A percentile compares a stretch with the other conserved stretches of the same genome.
phyloP scores from a whole-genome alignment of 2,888 invertebrate genomes.

The Alloscopus bannaensis region DNA sequence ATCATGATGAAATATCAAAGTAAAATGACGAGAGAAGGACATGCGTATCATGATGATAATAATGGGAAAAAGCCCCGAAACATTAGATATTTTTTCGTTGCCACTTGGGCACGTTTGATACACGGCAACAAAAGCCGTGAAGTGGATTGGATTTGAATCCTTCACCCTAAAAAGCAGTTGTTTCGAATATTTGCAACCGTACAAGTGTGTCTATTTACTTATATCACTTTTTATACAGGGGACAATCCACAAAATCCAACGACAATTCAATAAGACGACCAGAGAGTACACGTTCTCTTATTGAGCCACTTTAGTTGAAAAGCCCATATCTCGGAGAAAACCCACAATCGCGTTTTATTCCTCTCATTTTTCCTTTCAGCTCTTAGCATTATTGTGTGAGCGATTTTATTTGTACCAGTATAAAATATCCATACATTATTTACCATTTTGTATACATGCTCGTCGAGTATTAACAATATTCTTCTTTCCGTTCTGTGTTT shows the following conservation, averaged over 20 bases:
- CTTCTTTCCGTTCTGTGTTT: neutral
- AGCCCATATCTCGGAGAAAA: neutral
- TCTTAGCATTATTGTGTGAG: slow-evolving; percentile 6
- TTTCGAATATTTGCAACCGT: too few species aligned
- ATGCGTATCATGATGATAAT: neutral
- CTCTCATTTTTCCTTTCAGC: neutral
- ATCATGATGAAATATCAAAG: slow-evolving; percentile 23
- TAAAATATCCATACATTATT: too few species aligned
- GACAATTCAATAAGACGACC: neutral
- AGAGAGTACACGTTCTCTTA: neutral
- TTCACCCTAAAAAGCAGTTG: neutral
- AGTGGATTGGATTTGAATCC: slow-evolving; percentile 15
- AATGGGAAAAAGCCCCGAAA: neutral
- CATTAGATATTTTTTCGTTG: too few species aligned
- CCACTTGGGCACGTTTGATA: neutral
- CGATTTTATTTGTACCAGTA: neutral
- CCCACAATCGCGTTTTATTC: slow-evolving; percentile 1
- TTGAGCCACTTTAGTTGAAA: slow-evolving; percentile 18
- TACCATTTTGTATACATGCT: neutral
- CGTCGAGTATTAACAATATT: neutral
- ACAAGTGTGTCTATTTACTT: too few species aligned
- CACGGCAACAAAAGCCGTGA: neutral
- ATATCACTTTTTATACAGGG: too few species aligned
- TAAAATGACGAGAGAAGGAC: neutral
- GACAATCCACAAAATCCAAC: slow-evolving; percentile 14